Conservation (phyloP, 2,888 invertebrate species). For the Tineola bisselliella region DNA sequence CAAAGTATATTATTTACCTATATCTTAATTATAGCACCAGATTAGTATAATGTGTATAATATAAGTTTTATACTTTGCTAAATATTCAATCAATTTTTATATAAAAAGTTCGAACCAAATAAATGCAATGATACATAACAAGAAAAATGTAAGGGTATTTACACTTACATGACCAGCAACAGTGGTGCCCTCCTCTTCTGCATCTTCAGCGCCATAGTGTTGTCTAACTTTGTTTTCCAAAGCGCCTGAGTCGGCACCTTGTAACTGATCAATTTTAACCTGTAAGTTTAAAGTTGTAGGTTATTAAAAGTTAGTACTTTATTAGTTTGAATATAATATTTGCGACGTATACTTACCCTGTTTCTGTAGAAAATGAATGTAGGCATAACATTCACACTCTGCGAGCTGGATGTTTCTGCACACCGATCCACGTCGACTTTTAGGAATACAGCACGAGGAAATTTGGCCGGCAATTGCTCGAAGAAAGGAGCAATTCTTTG, state of each 20-base stretch:
- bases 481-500: conserved; percentile 93
- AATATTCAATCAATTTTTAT: too few species aligned
- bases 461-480: conserved; percentile 87
- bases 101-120: too few species aligned
- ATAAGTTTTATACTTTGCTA: too few species aligned
- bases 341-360: conserved; percentile 55
- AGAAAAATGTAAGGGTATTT: not conserved
- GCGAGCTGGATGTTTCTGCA: conserved; percentile 84
- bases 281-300: conserved; percentile 32
- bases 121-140: not conserved
- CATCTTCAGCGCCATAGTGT: conserved; percentile 76
- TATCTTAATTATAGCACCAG: too few species aligned
- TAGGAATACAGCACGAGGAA: conserved; percentile 87
- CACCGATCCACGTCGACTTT: conserved; percentile 97
- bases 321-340: not conserved
- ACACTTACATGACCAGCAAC: conserved; percentile 83
- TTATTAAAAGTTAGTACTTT: not conserved
- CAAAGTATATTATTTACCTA: too few species aligned
- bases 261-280: conserved; percentile 84
- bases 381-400: conserved; percentile 96
- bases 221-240: conserved; percentile 92
- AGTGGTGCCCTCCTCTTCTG: conserved; percentile 71
- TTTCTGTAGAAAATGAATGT: conserved; percentile 96
- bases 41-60: too few species aligned
- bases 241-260: conserved; percentile 85